phyloP scores from a whole-genome alignment of 2,888 invertebrate genomes.

The Apodemia duryi region DNA sequence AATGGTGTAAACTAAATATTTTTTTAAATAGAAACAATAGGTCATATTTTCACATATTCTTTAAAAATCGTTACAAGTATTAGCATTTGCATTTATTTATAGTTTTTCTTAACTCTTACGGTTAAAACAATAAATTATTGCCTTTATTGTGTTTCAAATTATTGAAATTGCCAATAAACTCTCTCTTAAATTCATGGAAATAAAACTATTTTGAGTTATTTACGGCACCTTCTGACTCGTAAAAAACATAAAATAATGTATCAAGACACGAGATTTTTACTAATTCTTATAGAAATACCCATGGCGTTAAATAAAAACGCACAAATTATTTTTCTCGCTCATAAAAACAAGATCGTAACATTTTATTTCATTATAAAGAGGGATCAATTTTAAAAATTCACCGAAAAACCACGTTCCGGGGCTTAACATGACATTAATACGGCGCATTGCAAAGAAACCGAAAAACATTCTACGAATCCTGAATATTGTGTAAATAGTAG shows the following conservation, averaged over 20 bases:
- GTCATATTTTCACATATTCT: too few species aligned
- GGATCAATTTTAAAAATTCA: slow-evolving; percentile 39
- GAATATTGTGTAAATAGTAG: slow-evolving; percentile 60
- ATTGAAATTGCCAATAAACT: background rate
- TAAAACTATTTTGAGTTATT: slow-evolving; percentile 10
- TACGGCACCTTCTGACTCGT: slow-evolving; percentile 13
- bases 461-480: slow-evolving; percentile 63
- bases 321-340: slow-evolving; percentile 16
- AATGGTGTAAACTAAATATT: too few species aligned
- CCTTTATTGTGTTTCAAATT: background rate
- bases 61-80: too few species aligned
- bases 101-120: too few species aligned
- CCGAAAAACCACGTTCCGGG: slow-evolving; percentile 49
- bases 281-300: slow-evolving; percentile 12
- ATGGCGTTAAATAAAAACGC: slow-evolving; percentile 9
- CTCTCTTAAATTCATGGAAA: background rate
- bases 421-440: slow-evolving; percentile 47
- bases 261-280: background rate
- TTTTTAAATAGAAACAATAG: too few species aligned
- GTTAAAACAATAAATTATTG: background rate
- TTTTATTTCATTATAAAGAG: slow-evolving; percentile 24
- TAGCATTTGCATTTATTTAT: too few species aligned
- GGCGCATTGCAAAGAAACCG: slow-evolving; percentile 66
- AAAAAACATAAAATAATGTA: slow-evolving; percentile 11
- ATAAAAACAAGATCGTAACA: slow-evolving; percentile 25